Percentiles rank a stretch among this genome's conserved stretches.
Evolutionary conservation across 2,113 vertebrate genomes (phyloP).

Genomic region (Laterallus jamaicensis): DNA sequence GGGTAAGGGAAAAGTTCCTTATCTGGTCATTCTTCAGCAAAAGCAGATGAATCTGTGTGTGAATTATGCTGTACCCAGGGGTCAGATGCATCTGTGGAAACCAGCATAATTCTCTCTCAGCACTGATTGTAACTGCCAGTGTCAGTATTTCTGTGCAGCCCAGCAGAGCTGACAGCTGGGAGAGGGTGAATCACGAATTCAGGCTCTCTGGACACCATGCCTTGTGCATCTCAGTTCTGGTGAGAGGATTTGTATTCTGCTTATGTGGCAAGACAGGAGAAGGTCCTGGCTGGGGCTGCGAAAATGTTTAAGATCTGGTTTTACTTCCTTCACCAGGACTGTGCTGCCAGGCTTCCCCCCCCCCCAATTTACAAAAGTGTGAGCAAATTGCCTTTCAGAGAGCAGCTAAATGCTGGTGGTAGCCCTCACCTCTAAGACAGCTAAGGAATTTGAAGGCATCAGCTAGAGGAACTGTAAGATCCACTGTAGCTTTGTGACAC

Average conservation of each 20-base stretch:
- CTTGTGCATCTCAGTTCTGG: neutral
- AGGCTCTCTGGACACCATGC: neutral
- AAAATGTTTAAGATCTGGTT: accelerated
- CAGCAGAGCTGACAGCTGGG: neutral
- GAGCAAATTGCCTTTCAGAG: neutral
- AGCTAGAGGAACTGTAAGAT: neutral
- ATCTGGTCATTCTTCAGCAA: neutral
- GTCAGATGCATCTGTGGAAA: neutral
- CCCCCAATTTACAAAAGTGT: accelerated
- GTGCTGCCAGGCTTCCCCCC: neutral
- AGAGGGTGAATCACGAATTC: accelerated
- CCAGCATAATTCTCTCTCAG: neutral
- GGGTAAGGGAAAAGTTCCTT: neutral
- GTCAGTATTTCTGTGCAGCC: too few relatives aligned
- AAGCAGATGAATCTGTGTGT: neutral
- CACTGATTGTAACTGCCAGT: neutral
- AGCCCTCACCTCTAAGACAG: neutral
- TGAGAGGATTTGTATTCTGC: neutral
- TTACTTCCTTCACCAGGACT: neutral
- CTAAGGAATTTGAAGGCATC: neutral
- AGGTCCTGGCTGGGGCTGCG: neutral
- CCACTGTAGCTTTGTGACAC: neutral
- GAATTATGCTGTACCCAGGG: neutral
- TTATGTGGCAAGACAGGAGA: neutral
- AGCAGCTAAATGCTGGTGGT: neutral